These are phyloP conservation scores for Disparrhopalites patrizii DNA, from an alignment of 2,888 invertebrate species.

Conservation along the genomic window DNA sequence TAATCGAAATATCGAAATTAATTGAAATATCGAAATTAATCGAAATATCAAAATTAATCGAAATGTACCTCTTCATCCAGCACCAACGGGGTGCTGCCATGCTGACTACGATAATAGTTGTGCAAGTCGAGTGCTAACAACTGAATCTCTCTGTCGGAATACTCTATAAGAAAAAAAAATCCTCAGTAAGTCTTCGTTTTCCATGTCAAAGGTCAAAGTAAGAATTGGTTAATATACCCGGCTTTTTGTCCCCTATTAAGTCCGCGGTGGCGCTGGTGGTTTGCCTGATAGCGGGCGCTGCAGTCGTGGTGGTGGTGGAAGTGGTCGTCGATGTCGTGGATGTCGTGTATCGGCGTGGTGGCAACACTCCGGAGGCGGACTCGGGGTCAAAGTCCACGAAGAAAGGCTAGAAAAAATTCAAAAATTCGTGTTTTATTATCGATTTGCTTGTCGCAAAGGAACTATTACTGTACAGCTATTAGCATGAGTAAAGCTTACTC, in stretches of 20 bases:
- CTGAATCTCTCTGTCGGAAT: not conserved
- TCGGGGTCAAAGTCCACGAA: not conserved
- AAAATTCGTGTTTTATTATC: too few species aligned
- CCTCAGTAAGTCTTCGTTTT: too few species aligned
- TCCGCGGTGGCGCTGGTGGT: not conserved
- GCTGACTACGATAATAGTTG: not conserved
- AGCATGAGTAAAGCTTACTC: too few species aligned
- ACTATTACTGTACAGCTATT: too few species aligned
- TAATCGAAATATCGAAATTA: too few species aligned
- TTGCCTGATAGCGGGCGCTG: not conserved
- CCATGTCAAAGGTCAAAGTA: too few species aligned
- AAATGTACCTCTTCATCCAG: not conserved
- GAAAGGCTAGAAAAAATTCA: too few species aligned
- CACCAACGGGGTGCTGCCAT: not conserved
- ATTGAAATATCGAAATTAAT: too few species aligned
- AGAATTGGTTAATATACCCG: not conserved
- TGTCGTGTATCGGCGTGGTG: not conserved
- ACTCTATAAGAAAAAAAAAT: not conserved
- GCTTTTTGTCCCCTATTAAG: not conserved
- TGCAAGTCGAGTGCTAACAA: not conserved
- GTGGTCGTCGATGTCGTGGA: not conserved
- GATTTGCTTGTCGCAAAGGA: too few species aligned
- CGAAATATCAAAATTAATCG: too few species aligned
- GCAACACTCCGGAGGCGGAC: not conserved
- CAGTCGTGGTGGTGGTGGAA: not conserved